Conservation (phyloP, 2,113 vertebrate species). For the Gadus macrocephalus region DNA sequence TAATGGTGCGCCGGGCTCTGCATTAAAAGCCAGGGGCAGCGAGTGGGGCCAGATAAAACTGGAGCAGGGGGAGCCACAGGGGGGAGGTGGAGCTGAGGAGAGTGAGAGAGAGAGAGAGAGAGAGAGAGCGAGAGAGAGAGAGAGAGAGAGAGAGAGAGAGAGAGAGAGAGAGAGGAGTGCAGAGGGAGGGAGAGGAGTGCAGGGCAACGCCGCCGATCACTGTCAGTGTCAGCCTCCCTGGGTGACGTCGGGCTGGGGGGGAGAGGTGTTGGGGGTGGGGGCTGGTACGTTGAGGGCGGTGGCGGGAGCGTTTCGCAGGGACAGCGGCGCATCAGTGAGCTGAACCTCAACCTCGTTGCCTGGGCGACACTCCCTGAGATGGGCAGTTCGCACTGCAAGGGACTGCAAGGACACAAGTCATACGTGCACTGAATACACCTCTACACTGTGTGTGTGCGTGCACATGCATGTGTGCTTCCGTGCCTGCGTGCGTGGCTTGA, state of each 20-base stretch:
- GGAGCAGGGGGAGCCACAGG: constrained; percentile 46
- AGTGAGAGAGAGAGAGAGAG: constrained; percentile 44
- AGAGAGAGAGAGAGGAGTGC: constrained; percentile 45
- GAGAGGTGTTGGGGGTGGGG: constrained; percentile 3
- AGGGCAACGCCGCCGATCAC: constrained; percentile 68
- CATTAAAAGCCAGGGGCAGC: constrained; percentile 69
- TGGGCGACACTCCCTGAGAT: constrained; percentile 46
- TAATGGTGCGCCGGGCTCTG: constrained; percentile 68
- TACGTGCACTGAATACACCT: neutral
- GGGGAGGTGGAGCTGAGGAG: constrained; percentile 22
- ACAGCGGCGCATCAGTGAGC: constrained; percentile 57
- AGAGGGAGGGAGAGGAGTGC: constrained; percentile 44
- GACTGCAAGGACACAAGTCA: constrained; percentile 27
- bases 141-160: constrained; percentile 46
- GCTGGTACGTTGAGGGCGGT: constrained; percentile 34
- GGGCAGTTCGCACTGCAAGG: constrained; percentile 31
- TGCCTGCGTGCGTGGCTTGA: no score
- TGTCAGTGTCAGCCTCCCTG: constrained; percentile 62
- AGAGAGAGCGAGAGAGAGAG: constrained; percentile 47
- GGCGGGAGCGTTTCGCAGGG: constrained; percentile 23
- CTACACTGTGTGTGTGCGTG: neutral
- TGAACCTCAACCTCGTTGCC: constrained; percentile 51
- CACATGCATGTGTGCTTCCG: no score
- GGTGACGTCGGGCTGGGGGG: constrained; percentile 49
- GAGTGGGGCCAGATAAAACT: constrained; percentile 64